These are phyloP conservation scores for Anguilla marmorata DNA, from an alignment of 2,797 vertebrate species.

Conservation along the genomic window DNA sequence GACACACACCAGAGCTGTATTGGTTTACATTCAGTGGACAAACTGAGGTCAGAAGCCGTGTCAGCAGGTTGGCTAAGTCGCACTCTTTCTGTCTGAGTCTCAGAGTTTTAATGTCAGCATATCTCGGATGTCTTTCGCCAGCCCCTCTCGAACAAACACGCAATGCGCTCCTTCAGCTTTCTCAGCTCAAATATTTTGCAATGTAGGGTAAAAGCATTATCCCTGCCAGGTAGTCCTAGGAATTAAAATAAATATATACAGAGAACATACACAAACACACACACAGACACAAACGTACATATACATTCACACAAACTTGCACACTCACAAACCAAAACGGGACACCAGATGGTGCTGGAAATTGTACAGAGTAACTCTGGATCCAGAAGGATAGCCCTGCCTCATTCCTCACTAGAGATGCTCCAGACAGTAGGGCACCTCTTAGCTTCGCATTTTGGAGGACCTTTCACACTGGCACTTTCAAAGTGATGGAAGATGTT, in stretches of 20 bases:
- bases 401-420: not conserved
- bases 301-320: not conserved
- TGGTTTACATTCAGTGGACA: not conserved
- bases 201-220: not conserved
- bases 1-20: not conserved
- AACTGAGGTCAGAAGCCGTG: not conserved
- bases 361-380: not conserved
- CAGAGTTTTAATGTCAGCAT: conserved; percentile 5
- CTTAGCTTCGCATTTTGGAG: not conserved
- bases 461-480: not conserved
- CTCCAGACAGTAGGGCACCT: not conserved
- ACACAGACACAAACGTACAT: not conserved
- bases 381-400: not conserved
- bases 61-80: not conserved
- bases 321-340: not conserved
- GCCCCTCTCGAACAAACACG: not conserved
- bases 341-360: not conserved
- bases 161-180: not conserved
- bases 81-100: not conserved
- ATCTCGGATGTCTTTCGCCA: not conserved
- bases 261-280: not conserved
- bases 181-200: conserved; percentile 11
- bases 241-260: not conserved
- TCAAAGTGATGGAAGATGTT: not conserved
- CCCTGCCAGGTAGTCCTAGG: too few relatives aligned